A percentile compares a stretch with the other conserved stretches of the same genome.
Evolutionary conservation across 2,797 vertebrate genomes (phyloP).

Genomic region (Gambelia wislizenii): DNA sequence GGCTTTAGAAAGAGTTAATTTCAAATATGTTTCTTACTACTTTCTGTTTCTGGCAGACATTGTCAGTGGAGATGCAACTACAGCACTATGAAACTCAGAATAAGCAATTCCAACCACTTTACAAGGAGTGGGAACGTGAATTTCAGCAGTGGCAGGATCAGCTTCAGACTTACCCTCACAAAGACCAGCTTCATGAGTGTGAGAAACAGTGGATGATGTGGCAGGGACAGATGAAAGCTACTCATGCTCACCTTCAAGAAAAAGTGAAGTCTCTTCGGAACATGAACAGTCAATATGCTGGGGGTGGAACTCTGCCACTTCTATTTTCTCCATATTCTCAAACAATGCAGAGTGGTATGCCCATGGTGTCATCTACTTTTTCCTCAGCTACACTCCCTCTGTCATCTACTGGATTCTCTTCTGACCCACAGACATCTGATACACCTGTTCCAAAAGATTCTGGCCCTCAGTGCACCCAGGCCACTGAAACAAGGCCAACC

Average conservation of each 20-base stretch:
- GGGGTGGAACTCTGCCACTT: slow-evolving; percentile 81
- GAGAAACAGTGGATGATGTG: slow-evolving; percentile 97
- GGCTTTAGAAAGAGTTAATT: slow-evolving; percentile 10
- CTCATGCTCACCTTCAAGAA: slow-evolving; percentile 91
- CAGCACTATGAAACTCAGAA: slow-evolving; percentile 92
- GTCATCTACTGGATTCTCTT: slow-evolving; percentile 73
- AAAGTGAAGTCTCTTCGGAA: slow-evolving; percentile 87
- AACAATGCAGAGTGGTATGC: slow-evolving; percentile 69
- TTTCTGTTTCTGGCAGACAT: slow-evolving; percentile 79
- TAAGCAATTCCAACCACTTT: slow-evolving; percentile 90
- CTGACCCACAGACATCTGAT: slow-evolving; percentile 72
- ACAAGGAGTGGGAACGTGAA: slow-evolving; percentile 91
- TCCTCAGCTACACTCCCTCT: slow-evolving; percentile 73
- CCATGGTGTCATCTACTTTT: slow-evolving; percentile 79
- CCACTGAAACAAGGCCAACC: slow-evolving; percentile 76
- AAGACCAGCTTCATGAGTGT: slow-evolving; percentile 95
- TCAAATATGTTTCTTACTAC: slow-evolving; percentile 21
- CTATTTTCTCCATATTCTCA: slow-evolving; percentile 84
- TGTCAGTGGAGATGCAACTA: slow-evolving; percentile 92
- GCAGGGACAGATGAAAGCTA: slow-evolving; percentile 97
- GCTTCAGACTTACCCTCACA: slow-evolving; percentile 94
- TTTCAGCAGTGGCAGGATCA: slow-evolving; percentile 95
- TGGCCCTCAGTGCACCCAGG: slow-evolving; percentile 74
- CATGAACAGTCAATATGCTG: slow-evolving; percentile 86
- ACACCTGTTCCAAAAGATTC: slow-evolving; percentile 73